phyloP scores from a whole-genome alignment of 1,140 invertebrate species.

The Drosophila lowei region DNA sequence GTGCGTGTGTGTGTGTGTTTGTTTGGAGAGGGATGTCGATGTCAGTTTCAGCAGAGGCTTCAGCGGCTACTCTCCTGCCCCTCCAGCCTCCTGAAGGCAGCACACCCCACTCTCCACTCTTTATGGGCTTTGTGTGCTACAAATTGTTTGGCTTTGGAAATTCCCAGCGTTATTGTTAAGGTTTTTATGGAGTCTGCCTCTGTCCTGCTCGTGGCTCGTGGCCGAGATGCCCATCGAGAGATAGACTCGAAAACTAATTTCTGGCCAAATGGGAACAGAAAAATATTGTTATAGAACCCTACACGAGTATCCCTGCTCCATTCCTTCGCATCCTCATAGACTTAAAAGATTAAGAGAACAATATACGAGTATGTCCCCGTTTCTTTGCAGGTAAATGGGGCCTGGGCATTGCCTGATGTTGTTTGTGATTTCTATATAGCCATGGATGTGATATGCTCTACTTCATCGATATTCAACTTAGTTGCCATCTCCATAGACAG shows the following conservation, averaged over 20 bases:
- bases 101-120: conserved; percentile 9
- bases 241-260: conserved; percentile 77
- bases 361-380: background rate
- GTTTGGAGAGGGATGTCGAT: conserved; percentile 25
- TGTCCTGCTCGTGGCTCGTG: conserved; percentile 2
- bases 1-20: background rate
- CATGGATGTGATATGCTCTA: conserved; percentile 99
- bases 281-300: conserved; percentile 77
- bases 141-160: conserved; percentile 78
- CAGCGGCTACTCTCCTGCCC: background rate
- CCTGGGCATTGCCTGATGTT: conserved; percentile 94
- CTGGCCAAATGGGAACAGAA: conserved; percentile 41
- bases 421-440: conserved; percentile 99
- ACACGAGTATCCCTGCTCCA: background rate
- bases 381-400: conserved; percentile 88
- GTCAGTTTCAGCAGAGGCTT: conserved; percentile 30
- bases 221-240: conserved; percentile 47
- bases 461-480: conserved; percentile 99
- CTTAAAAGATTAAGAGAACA: conserved; percentile 3
- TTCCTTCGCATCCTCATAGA: background rate
- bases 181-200: conserved; percentile 67
- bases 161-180: conserved; percentile 72
- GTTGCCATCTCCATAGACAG: conserved; percentile 99
- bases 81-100: background rate
- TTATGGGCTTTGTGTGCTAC: conserved; percentile 72